Conservation (phyloP, 2,797 vertebrate genomes). For the Trematomus bernacchii region DNA sequence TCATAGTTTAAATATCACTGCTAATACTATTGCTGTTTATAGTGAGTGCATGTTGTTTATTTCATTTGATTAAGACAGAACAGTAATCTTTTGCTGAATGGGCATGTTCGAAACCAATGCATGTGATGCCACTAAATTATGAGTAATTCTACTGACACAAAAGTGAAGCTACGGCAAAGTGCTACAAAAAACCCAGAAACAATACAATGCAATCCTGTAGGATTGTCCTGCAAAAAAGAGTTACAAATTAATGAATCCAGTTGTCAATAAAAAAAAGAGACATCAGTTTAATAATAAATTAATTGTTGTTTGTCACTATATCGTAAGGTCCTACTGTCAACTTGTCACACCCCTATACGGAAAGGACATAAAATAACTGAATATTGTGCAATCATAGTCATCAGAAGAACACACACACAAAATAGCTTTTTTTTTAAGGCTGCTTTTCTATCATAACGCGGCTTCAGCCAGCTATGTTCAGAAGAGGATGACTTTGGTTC, state of each 20-base stretch:
- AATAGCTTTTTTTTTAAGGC: too few species aligned
- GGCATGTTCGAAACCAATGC: neutral
- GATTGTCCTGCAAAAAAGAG: neutral
- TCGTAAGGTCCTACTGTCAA: neutral
- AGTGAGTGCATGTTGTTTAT: constrained; percentile 6
- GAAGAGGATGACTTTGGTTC: constrained; percentile 43
- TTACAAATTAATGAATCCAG: too few species aligned
- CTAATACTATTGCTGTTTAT: constrained; percentile 3
- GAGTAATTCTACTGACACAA: too few species aligned
- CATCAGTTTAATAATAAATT: neutral
- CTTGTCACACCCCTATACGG: neutral
- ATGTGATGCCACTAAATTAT: neutral
- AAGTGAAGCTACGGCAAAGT: neutral
- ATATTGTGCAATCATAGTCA: neutral
- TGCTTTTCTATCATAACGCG: too few species aligned
- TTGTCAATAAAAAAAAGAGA: neutral
- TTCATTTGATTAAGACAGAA: constrained; percentile 30
- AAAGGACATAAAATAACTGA: neutral
- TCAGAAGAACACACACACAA: too few species aligned
- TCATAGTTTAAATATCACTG: constrained; percentile 37
- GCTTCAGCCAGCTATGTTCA: too few species aligned
- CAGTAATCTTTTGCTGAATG: constrained; percentile 23
- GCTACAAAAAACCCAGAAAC: neutral
- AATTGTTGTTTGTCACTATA: neutral
- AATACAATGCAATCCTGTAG: neutral